These are phyloP conservation scores for Pogonophryne albipinna DNA, from an alignment of 2,797 vertebrate genomes.

Conservation along the genomic window DNA sequence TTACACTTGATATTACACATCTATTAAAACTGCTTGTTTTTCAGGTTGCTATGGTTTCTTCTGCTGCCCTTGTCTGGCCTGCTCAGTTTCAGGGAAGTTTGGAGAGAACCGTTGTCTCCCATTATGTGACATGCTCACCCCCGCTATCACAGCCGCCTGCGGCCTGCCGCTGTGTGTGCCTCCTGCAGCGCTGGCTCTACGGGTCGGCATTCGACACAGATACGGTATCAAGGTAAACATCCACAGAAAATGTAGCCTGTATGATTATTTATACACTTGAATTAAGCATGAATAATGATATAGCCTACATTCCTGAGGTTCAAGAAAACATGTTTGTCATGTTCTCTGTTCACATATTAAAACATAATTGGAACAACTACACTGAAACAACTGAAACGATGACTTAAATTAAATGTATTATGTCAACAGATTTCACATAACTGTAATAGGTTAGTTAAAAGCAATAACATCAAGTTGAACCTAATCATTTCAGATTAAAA, in stretches of 20 bases:
- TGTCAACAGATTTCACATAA: no score
- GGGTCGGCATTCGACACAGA: slow-evolving; percentile 51
- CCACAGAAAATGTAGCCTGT: not conserved
- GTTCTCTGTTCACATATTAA: not conserved
- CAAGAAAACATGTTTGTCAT: not conserved
- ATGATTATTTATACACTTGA: no score
- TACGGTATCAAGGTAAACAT: slow-evolving; percentile 61
- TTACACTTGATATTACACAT: not conserved
- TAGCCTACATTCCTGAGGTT: no score
- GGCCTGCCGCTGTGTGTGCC: slow-evolving; percentile 45
- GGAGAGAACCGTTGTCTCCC: slow-evolving; percentile 65
- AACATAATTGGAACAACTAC: no score
- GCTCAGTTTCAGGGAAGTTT: slow-evolving; percentile 52
- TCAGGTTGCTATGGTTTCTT: slow-evolving; percentile 74
- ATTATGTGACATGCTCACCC: slow-evolving; percentile 53
- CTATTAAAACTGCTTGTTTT: not conserved
- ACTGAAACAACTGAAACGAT: no score
- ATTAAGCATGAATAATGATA: no score
- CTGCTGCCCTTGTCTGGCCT: slow-evolving; percentile 72
- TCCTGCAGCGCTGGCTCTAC: slow-evolving; percentile 45
- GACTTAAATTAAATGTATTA: no score
- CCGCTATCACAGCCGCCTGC: rapidly evolving
- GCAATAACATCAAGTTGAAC: no score
- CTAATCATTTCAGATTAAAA: no score
- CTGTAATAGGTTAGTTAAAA: no score